Base-by-base conservation (phyloP, 2,888 invertebrate species). In the Aphrophora alni region DNA sequence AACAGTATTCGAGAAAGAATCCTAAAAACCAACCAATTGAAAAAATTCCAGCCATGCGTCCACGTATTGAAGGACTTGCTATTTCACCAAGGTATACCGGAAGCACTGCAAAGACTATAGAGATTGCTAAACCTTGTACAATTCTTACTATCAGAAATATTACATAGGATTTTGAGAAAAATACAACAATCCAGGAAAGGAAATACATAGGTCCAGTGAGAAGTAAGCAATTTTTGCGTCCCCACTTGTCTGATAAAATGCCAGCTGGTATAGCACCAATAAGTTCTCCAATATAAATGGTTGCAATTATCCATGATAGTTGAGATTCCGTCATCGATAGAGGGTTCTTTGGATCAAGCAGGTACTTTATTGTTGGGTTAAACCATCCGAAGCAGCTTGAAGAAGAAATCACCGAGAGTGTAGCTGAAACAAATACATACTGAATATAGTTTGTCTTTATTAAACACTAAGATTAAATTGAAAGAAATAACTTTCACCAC, bases 1-100 rank as follows among this genome's bases (percentile, higher is more conserved):
- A 28, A 25, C 70, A 78, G 71, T 78, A 81, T 17, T 73, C 74
- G 71, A 75, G 70, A 10, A 81, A 69, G 44, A 38, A 81, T 25
- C 81, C 81, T 17, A 78, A 2, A 14, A 75, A 28, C 27, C 59
- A 81, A 28, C 38, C 38, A 8, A 73, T 78, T 24, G 69, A 59
- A 33, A 75, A 78, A 0, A 77, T 71, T 33, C 77, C 78, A 7
- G 81, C 75, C 7, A 81, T 44, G 1, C 69, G 25, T 12, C 81
- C 81, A 14, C 59, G 59, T 5, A 5, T n/a, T 12, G 59, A n/a
- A n/a, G 59, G 59, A 21, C 59, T 59, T 4, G 59, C 1, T 1
- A 59, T 59, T 59, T 59, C 59, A 1, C 59, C 59, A 59, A 59
- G 59, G 14, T 59, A 59, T 7, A 59, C 4, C 3, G 59, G 59